A percentile compares a stretch with the other conserved stretches of the same genome.
phyloP scores from a whole-genome alignment of 2,888 invertebrate genomes.

The Bibio marci region DNA sequence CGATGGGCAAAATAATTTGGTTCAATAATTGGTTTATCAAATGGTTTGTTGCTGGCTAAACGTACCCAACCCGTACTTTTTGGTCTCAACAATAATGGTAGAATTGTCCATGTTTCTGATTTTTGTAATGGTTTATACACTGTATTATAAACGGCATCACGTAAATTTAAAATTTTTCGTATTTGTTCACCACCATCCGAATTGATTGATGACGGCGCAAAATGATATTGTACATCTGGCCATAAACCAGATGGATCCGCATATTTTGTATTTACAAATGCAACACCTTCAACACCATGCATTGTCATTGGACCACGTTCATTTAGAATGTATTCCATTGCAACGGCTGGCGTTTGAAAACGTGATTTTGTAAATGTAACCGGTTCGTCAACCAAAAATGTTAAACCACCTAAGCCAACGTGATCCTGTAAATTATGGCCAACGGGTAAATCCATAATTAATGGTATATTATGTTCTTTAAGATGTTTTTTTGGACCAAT shows the following conservation, averaged over 20 bases:
- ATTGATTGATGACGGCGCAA: conserved; percentile 67
- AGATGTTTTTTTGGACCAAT: conserved; percentile 67
- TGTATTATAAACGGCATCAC: conserved; percentile 68
- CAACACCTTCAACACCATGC: conserved; percentile 71
- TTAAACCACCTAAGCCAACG: conserved; percentile 69
- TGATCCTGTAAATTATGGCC: conserved; percentile 79
- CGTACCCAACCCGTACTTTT: conserved; percentile 78
- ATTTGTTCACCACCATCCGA: conserved; percentile 72
- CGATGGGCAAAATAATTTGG: conserved; percentile 84
- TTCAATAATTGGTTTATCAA: conserved; percentile 67
- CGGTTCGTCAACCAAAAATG: conserved; percentile 66
- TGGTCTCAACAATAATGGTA: conserved; percentile 67
- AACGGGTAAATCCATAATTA: conserved; percentile 57
- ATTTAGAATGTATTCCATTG: conserved; percentile 63
- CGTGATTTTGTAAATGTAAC: conserved; percentile 60
- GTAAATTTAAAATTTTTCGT: conserved; percentile 50
- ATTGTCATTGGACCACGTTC: conserved; percentile 71
- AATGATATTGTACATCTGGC: conserved; percentile 80
- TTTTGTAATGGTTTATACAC: conserved; percentile 65
- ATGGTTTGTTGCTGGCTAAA: conserved; percentile 62
- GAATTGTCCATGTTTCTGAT: conserved; percentile 69
- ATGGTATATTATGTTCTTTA: conserved; percentile 49
- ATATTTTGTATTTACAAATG: conserved; percentile 74
- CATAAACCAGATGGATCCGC: conserved; percentile 59
- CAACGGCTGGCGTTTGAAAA: conserved; percentile 58